Conservation (phyloP, 2,113 vertebrate species). For the Mus pahari region DNA sequence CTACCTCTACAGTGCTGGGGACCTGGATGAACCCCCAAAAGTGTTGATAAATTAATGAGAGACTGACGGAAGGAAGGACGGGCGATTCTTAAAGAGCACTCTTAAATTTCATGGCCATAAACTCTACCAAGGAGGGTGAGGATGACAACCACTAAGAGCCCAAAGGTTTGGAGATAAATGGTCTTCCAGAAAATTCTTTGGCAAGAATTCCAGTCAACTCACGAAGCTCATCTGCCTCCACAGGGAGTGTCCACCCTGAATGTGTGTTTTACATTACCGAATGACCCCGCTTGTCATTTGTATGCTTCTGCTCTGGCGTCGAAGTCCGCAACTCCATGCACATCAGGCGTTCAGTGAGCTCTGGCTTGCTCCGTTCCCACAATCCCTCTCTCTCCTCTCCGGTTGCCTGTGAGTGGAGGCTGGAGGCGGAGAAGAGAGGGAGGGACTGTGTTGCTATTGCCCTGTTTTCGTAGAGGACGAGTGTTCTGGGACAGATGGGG, state of each 20-base stretch:
- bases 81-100: slow-evolving; percentile 2
- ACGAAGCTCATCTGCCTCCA: background rate
- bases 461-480: background rate
- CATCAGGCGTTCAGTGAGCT: background rate
- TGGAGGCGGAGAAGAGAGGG: background rate
- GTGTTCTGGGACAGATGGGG: slow-evolving; percentile 61
- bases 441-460: background rate
- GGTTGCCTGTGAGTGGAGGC: background rate
- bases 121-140: background rate
- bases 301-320: slow-evolving; percentile 10
- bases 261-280: background rate
- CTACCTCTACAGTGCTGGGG: background rate
- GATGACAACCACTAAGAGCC: background rate
- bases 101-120: background rate
- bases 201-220: slow-evolving; percentile 32
- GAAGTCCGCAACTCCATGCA: background rate
- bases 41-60: background rate
- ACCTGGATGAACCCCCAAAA: background rate
- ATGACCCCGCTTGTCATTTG: background rate
- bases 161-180: background rate
- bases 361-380: background rate
- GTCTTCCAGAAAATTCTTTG: slow-evolving; percentile 48
- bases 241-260: background rate
- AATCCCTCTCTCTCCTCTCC: background rate
- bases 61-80: background rate